Percentiles rank a stretch among this genome's conserved stretches.
Evolutionary conservation across 2,797 vertebrate species (phyloP).

Genomic region (Notoglanidium macrostoma): DNA sequence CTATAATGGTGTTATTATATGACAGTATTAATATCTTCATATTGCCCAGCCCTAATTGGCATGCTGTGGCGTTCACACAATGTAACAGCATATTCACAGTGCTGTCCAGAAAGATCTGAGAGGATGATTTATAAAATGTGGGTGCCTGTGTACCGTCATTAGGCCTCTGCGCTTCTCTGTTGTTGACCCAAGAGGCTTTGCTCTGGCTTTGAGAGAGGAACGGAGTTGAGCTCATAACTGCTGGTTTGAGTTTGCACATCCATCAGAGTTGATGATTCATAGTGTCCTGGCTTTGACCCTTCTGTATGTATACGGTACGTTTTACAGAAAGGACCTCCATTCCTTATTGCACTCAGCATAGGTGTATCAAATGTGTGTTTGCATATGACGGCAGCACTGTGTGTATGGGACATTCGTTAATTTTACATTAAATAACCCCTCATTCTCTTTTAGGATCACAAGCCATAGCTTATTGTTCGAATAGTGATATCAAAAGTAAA

Average conservation of each 20-base stretch:
- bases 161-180: neutral
- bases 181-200: conserved; percentile 13
- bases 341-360: neutral
- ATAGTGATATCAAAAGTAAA: neutral
- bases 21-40: neutral
- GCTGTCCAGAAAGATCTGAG: conserved; percentile 11
- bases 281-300: conserved; percentile 16
- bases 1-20: neutral
- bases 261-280: conserved; percentile 11
- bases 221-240: conserved; percentile 24
- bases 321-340: neutral
- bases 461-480: neutral
- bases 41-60: neutral
- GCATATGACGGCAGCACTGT: neutral
- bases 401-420: neutral
- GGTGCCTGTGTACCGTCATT: conserved; percentile 13
- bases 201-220: conserved; percentile 18
- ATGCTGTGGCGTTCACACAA: neutral
- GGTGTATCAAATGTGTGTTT: neutral
- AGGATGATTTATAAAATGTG: neutral
- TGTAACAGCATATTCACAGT: conserved; percentile 10
- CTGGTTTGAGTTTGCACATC: conserved; percentile 12
- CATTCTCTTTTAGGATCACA: neutral
- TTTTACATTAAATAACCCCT: conserved; percentile 11
- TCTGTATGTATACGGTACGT: conserved; percentile 3